These are phyloP conservation scores for Luperina nickerlii DNA, from an alignment of 2,888 invertebrate species.

Conservation along the genomic window DNA sequence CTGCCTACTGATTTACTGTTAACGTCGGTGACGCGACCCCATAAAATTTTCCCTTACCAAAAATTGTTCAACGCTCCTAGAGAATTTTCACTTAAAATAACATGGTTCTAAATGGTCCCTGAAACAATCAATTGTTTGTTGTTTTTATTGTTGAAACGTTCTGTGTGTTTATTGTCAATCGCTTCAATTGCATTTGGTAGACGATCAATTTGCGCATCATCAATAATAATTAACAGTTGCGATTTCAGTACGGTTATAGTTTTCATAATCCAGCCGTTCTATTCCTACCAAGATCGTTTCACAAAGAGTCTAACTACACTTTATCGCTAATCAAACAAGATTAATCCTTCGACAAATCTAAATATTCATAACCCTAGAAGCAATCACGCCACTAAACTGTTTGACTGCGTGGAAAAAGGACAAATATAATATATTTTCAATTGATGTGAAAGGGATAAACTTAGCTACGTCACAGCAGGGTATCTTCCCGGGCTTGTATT, in stretches of 20 bases:
- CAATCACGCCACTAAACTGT: slow-evolving; percentile 87
- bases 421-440: slow-evolving; percentile 83
- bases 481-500: slow-evolving; percentile 80
- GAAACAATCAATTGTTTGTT: too few relatives aligned
- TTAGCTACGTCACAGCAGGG: slow-evolving; percentile 89
- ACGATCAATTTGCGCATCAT: too few relatives aligned
- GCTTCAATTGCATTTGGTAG: too few relatives aligned
- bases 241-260: background rate
- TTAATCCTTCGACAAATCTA: slow-evolving; percentile 66
- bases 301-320: slow-evolving; percentile 29
- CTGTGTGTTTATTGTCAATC: too few relatives aligned
- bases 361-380: slow-evolving; percentile 66
- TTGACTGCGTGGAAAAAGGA: slow-evolving; percentile 87
- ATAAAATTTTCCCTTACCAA: background rate
- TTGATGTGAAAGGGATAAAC: slow-evolving; percentile 86
- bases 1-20: background rate
- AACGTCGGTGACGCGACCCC: background rate
- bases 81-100: background rate
- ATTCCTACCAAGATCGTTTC: accelerated
- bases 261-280: background rate
- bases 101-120: too few relatives aligned
- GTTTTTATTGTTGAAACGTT: too few relatives aligned
- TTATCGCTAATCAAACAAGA: slow-evolving; percentile 41
- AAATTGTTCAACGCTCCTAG: background rate
- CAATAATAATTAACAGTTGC: too few relatives aligned